Evolutionary conservation across 2,113 vertebrate genomes (phyloP), one percentile per base, ranked within the genome.

Genomic region (Petrocephalus zakoni): DNA sequence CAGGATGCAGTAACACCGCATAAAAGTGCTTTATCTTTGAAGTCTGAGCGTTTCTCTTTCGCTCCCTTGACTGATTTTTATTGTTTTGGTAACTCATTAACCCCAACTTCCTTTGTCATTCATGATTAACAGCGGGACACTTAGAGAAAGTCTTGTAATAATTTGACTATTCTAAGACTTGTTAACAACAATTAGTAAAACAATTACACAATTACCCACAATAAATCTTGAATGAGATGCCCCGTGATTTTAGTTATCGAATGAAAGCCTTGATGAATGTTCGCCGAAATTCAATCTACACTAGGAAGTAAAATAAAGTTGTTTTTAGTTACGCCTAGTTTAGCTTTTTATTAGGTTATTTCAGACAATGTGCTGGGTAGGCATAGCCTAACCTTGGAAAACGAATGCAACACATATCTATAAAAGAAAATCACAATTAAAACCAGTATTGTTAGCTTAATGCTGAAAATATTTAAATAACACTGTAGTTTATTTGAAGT

Each of bases 171-270:
- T 95, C 91, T 92, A 92, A 89, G 90, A 92, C 94, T 95, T 95
- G 95, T 96, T 96, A 95, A 95, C 94, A 95, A 91, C 95, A 96
- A 96, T 96, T 96, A 96, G 95, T 94, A 94, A 92, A 93, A 93
- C 94, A 96, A 96, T 96, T 95, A 96, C 91, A 92, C 92, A 94
- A 95, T 96, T 96, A 95, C 96, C 91, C 81, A 93, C 95, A 96
- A 96, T 96, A 96, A 95, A 96, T 94, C 90, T 92, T 89, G 91
- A 90, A 90, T 90, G 75, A 56, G 87, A 85, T 87, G 83, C 34
- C 90, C 93, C 89, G 58, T 58, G 52, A 68, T 90, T 83, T 64
- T 11, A 91, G 93, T 95, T 95, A 94, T 90, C 94, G 95, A 93
- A 52, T 91, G 91, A 96, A 95, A 94, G 91, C 88, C 89, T 86